These are phyloP conservation scores for Squalus acanthias DNA, from an alignment of 2,797 vertebrate species.

Conservation along the genomic window DNA sequence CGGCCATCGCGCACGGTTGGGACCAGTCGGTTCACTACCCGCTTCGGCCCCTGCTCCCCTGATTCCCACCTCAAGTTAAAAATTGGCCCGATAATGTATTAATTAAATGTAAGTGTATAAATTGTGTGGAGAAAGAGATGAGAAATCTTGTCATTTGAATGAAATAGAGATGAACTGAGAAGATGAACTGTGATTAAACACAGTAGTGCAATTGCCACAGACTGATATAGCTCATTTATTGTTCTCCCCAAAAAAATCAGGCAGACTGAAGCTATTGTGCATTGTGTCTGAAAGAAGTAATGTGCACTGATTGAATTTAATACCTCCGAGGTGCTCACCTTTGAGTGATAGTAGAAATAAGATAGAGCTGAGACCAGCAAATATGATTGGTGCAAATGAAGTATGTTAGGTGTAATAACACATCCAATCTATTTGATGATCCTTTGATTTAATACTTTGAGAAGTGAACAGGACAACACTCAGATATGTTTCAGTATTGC, in stretches of 20 bases:
- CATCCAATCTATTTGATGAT: not conserved
- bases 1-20: not conserved
- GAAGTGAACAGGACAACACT: conserved; percentile 2
- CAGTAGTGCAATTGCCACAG: not conserved
- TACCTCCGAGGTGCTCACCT: not conserved
- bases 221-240: not conserved
- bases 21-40: not conserved
- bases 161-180: not conserved
- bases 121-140: not conserved
- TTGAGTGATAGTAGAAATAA: not conserved
- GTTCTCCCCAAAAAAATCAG: not conserved
- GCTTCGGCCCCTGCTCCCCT: not conserved
- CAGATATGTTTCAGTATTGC: conserved; percentile 4
- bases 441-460: conserved; percentile 29
- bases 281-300: not conserved
- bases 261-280: not conserved
- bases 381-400: conserved; percentile 20
- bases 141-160: not conserved
- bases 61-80: not conserved
- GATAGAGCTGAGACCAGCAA: not conserved
- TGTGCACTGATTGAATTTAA: not conserved
- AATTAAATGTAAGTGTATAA: not conserved
- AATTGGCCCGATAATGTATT: not conserved
- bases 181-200: not conserved
- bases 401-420: not conserved